Conservation (phyloP, 2,797 vertebrate genomes). For the Hoplostethus mediterraneus region DNA sequence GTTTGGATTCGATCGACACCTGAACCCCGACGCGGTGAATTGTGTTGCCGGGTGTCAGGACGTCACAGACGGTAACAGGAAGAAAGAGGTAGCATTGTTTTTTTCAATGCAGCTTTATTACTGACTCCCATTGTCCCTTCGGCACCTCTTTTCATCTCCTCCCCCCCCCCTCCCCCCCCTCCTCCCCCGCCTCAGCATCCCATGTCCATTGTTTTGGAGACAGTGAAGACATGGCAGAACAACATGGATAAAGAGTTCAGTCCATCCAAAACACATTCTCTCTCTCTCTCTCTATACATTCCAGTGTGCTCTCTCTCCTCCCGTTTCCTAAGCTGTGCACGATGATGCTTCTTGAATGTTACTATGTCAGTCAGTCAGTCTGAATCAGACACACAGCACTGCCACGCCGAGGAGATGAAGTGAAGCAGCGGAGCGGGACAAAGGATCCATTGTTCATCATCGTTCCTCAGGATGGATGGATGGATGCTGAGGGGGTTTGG, state of each 20-base stretch:
- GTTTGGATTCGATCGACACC: slow-evolving; percentile 14
- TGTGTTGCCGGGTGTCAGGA: slow-evolving; percentile 11
- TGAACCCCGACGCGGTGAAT: slow-evolving; percentile 25
- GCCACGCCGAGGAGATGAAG: no score
- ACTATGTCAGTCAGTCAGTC: no score
- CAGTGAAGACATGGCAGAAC: neutral
- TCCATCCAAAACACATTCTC: neutral
- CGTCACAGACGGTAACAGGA: neutral
- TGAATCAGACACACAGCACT: no score
- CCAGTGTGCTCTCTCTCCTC: neutral
- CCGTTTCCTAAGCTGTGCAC: slow-evolving; percentile 8
- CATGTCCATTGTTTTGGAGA: neutral
- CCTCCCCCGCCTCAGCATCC: neutral
- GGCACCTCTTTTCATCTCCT: neutral
- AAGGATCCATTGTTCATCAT: neutral
- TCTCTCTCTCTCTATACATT: neutral
- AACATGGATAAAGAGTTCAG: neutral
- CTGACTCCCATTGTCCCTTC: neutral
- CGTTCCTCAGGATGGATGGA: neutral
- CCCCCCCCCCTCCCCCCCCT: neutral
- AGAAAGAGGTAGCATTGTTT: neutral
- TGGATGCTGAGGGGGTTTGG: neutral
- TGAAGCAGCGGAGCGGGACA: no score
- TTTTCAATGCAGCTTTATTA: neutral
- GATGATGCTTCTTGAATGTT: neutral